A percentile compares a stretch with the other conserved stretches of the same genome.
Evolutionary conservation across 2,797 vertebrate genomes (phyloP).

Genomic region (Typhlichthys eigenmanni): DNA sequence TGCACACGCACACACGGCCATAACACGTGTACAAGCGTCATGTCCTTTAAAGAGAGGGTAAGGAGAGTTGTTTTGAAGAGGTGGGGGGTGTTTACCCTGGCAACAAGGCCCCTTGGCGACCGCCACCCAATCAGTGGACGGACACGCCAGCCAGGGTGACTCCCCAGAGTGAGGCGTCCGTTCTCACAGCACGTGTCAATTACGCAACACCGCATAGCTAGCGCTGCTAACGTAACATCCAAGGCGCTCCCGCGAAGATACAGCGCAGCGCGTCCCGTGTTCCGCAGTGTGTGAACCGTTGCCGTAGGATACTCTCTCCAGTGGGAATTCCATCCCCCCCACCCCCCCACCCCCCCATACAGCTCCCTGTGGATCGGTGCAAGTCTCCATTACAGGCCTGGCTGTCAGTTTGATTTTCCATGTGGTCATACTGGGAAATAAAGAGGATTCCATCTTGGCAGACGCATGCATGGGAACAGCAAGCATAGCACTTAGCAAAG

Average conservation of each 20-base stretch:
- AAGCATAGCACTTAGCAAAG: neutral
- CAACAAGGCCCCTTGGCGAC: constrained; percentile 64
- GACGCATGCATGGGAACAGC: neutral
- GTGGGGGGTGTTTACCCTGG: constrained; percentile 68
- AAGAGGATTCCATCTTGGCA: neutral
- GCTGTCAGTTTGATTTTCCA: neutral
- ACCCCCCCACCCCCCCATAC: neutral
- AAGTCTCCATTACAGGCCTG: neutral
- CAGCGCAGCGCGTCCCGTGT: no score
- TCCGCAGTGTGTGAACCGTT: neutral
- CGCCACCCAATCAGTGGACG: constrained; percentile 61
- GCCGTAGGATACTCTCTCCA: neutral
- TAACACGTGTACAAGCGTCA: constrained; percentile 1
- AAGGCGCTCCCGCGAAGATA: no score
- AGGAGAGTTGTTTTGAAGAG: constrained; percentile 29
- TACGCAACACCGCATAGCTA: neutral
- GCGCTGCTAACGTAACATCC: no score
- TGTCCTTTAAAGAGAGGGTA: constrained; percentile 51
- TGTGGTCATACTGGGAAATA: neutral
- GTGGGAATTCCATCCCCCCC: neutral
- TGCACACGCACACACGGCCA: neutral
- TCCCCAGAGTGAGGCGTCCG: constrained; percentile 1
- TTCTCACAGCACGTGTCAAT: constrained; percentile 41
- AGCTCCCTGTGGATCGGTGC: no score
- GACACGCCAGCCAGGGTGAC: constrained; percentile 50